A percentile compares a stretch with the other conserved stretches of the same genome.
These are phyloP conservation scores for Stercorarius parasiticus DNA, from an alignment of 2,113 vertebrate genomes.

Conservation along the genomic window DNA sequence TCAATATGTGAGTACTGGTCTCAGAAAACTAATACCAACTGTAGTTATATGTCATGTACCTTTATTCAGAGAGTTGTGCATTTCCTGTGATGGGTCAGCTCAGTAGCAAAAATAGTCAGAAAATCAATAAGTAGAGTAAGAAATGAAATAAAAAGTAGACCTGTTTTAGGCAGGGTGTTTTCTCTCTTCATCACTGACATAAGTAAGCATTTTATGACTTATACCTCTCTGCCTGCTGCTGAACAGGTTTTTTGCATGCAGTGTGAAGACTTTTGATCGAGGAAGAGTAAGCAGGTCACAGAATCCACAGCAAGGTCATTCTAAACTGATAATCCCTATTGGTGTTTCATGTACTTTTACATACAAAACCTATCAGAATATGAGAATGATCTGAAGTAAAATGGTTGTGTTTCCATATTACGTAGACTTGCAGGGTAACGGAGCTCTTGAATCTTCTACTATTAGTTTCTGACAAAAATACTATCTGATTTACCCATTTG, in stretches of 20 bases:
- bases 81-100: conserved; percentile 80
- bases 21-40: conserved; percentile 73
- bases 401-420: neutral
- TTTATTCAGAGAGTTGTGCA: conserved; percentile 78
- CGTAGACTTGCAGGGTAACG: rapidly evolving
- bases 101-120: conserved; percentile 82
- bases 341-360: neutral
- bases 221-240: neutral
- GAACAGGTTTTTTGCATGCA: neutral
- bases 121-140: conserved; percentile 85
- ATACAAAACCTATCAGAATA: neutral
- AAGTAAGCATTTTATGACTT: conserved; percentile 29
- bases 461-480: neutral
- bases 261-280: neutral
- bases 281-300: neutral
- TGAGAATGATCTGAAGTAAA: neutral
- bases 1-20: neutral
- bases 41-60: conserved; percentile 62
- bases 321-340: neutral
- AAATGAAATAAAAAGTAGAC: conserved; percentile 82
- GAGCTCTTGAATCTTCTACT: neutral
- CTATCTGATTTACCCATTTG: neutral
- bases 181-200: conserved; percentile 17
- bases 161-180: conserved; percentile 33
- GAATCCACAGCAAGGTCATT: neutral